phyloP scores from a whole-genome alignment of 2,888 invertebrate genomes.

The Gymnosoma rotundatum region DNA sequence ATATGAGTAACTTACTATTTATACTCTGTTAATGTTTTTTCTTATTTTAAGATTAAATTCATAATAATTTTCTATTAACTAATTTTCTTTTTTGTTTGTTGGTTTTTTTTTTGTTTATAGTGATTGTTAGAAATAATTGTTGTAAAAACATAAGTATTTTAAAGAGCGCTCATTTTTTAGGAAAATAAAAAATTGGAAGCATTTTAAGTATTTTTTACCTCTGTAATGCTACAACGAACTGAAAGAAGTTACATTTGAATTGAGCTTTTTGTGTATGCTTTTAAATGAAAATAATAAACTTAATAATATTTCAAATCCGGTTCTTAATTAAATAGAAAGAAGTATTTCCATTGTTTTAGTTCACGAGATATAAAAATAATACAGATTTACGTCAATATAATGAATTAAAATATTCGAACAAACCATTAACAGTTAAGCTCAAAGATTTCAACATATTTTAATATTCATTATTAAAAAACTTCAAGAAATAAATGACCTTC shows the following conservation, averaged over 20 bases:
- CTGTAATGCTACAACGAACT: not conserved
- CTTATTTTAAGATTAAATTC: slow-evolving; percentile 36
- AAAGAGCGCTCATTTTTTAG: not conserved
- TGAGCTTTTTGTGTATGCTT: too few relatives aligned
- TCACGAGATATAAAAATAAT: too few relatives aligned
- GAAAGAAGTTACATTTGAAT: too few relatives aligned
- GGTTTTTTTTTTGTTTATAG: not conserved
- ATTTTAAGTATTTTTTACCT: not conserved
- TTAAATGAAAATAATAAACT: too few relatives aligned
- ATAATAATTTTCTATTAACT: slow-evolving; percentile 24
- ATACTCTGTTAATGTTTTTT: slow-evolving; percentile 15
- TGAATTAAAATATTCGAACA: too few relatives aligned
- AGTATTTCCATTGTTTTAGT: too few relatives aligned
- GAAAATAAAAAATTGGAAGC: slow-evolving; percentile 9
- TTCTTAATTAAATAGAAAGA: too few relatives aligned
- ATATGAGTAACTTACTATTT: slow-evolving; percentile 13
- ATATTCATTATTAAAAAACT: too few relatives aligned
- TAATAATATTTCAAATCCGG: too few relatives aligned
- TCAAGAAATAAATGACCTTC: not conserved
- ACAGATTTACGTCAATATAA: too few relatives aligned
- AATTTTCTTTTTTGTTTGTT: not conserved
- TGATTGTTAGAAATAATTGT: slow-evolving; percentile 6
- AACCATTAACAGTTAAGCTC: too few relatives aligned
- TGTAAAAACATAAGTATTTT: not conserved
- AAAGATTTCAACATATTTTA: too few relatives aligned